Evolutionary conservation across 2,797 vertebrate species (phyloP).

Genomic region (Acanthis flammea): DNA sequence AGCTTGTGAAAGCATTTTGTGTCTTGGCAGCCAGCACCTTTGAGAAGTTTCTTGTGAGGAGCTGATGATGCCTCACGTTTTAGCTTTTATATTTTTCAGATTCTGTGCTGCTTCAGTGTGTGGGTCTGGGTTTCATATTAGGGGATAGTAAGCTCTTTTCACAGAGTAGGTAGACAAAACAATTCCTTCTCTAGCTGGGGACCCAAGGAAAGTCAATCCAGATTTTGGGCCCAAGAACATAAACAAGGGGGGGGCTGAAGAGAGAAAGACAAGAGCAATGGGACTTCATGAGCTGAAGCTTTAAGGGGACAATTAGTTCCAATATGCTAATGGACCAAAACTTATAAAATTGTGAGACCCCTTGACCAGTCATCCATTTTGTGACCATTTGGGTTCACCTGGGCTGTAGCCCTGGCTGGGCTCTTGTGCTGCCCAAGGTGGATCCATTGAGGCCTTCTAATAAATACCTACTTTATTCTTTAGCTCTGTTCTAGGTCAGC

Average conservation of each 20-base stretch:
- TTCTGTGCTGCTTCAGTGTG: not conserved
- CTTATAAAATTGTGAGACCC: not conserved
- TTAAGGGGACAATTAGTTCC: not conserved
- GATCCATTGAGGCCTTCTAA: not conserved
- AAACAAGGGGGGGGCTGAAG: not conserved
- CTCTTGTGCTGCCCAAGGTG: not conserved
- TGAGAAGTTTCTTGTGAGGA: not conserved
- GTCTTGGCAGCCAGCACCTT: not conserved
- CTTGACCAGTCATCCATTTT: fast-evolving
- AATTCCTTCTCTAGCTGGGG: not conserved
- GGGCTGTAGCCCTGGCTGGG: not conserved
- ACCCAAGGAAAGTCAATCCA: not conserved
- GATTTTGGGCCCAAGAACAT: not conserved
- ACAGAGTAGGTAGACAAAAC: not conserved
- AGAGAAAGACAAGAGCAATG: not conserved
- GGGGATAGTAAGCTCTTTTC: not conserved
- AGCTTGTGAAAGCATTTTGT: not conserved
- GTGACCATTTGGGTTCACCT: not conserved
- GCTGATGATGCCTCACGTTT: not conserved
- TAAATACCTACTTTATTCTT: not conserved
- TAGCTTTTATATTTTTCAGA: not conserved
- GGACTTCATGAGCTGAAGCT: not conserved
- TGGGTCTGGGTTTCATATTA: not conserved
- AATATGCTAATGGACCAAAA: not conserved
- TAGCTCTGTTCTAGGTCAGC: not conserved